phyloP scores from a whole-genome alignment of 2,888 invertebrate species.

The Lithophane leautieri region DNA sequence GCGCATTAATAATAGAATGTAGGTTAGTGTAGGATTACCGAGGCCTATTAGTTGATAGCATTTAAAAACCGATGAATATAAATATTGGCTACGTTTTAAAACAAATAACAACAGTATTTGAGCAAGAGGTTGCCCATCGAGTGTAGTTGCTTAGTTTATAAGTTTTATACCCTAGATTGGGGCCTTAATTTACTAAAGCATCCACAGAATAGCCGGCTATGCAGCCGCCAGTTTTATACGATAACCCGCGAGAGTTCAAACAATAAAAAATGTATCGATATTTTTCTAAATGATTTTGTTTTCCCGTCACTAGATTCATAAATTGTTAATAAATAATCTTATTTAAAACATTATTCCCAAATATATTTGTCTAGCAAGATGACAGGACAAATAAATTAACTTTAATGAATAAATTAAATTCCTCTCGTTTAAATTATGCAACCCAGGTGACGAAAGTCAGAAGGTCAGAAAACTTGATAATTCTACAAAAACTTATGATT shows the following conservation, averaged over 20 bases:
- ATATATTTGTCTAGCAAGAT: conserved; percentile 15
- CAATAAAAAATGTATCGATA: background rate
- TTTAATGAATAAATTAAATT: background rate
- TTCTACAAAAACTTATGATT: conserved; percentile 32
- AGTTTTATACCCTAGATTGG: background rate
- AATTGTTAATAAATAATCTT: background rate
- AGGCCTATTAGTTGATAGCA: conserved; percentile 4
- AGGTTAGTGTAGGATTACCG: conserved; percentile 41
- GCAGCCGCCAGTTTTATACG: background rate
- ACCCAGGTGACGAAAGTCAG: background rate
- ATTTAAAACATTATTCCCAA: background rate
- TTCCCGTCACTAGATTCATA: background rate
- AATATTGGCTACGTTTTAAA: background rate
- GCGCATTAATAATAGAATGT: conserved; percentile 31
- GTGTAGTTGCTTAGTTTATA: background rate
- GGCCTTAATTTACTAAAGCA: background rate
- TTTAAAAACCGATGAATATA: conserved; percentile 7
- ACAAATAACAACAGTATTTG: background rate
- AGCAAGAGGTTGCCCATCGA: background rate
- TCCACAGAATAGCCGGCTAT: background rate
- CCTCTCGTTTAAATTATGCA: conserved; percentile 7
- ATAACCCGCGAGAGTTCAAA: too few relatives aligned
- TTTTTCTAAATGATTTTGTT: background rate
- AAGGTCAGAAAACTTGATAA: conserved; percentile 20
- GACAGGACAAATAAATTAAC: conserved; percentile 13